phyloP scores from a whole-genome alignment of 2,797 vertebrate genomes.

The Rhinatrema bivittatum region DNA sequence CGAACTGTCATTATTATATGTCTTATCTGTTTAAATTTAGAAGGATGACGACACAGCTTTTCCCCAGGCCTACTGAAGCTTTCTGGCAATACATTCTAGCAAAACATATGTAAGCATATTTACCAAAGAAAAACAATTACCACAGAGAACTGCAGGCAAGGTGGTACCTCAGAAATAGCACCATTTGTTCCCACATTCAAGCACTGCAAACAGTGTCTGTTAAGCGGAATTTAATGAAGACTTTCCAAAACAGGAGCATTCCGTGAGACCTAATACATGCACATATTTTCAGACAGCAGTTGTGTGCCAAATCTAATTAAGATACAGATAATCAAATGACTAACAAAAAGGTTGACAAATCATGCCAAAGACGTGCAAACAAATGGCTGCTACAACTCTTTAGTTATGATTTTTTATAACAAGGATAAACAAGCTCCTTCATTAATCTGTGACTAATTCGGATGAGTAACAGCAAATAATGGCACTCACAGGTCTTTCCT shows the following conservation, averaged over 20 bases:
- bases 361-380: not conserved
- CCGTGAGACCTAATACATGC: constrained; percentile 25
- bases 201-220: constrained; percentile 15
- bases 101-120: not conserved
- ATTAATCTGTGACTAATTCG: constrained; percentile 14
- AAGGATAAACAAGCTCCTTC: not conserved
- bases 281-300: constrained; percentile 34
- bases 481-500: too few species aligned
- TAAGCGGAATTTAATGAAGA: constrained; percentile 30
- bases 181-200: constrained; percentile 40
- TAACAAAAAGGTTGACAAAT: constrained; percentile 24
- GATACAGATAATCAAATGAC: constrained; percentile 25
- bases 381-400: constrained; percentile 15
- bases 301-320: constrained; percentile 34
- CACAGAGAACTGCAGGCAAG: constrained; percentile 25
- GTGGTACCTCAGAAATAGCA: constrained; percentile 34
- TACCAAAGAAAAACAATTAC: not conserved
- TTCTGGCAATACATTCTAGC: too few species aligned
- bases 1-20: too few species aligned
- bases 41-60: too few species aligned
- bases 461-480: not conserved
- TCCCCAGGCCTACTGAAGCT: too few species aligned
- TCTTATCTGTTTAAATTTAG: too few species aligned
- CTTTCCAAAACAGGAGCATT: constrained; percentile 29
- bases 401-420: constrained; percentile 17